These are phyloP conservation scores for Gouania willdenowi DNA, from an alignment of 2,797 vertebrate genomes.

Conservation along the genomic window DNA sequence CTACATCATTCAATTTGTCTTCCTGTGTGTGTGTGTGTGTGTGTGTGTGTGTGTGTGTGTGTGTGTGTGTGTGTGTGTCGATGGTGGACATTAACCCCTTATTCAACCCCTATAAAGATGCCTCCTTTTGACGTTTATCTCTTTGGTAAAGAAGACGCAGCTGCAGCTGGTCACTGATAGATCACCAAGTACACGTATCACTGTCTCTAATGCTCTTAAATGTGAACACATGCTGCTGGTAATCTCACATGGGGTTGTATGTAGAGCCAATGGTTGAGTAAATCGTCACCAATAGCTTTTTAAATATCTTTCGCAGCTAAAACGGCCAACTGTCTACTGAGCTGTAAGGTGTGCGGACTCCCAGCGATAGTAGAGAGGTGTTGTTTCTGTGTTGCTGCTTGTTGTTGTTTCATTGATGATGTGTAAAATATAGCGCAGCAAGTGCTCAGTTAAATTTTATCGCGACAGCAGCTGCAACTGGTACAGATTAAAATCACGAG, in stretches of 20 bases:
- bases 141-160: slow-evolving; percentile 52
- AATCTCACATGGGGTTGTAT: slow-evolving; percentile 6
- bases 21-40: neutral
- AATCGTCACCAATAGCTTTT: slow-evolving; percentile 24
- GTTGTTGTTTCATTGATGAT: too few relatives aligned
- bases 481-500: too few relatives aligned
- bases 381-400: slow-evolving; percentile 20
- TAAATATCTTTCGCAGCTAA: slow-evolving; percentile 27
- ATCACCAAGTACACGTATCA: slow-evolving; percentile 27
- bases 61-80: slow-evolving; percentile 1
- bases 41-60: slow-evolving; percentile 1
- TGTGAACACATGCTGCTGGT: slow-evolving; percentile 1
- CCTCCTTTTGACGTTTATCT: slow-evolving; percentile 66
- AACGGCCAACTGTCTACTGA: slow-evolving; percentile 10
- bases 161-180: slow-evolving; percentile 37
- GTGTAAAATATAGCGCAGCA: too few relatives aligned
- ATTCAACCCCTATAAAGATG: slow-evolving; percentile 70
- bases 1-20: slow-evolving; percentile 52
- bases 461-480: slow-evolving; percentile 4
- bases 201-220: slow-evolving; percentile 7
- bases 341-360: slow-evolving; percentile 36
- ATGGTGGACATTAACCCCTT: slow-evolving; percentile 68
- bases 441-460: neutral
- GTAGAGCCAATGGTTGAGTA: slow-evolving; percentile 12
- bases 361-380: slow-evolving; percentile 20